These are phyloP conservation scores for Porites divaricata DNA, from an alignment of 92 coral and sea anemone species.

Conservation along the genomic window DNA sequence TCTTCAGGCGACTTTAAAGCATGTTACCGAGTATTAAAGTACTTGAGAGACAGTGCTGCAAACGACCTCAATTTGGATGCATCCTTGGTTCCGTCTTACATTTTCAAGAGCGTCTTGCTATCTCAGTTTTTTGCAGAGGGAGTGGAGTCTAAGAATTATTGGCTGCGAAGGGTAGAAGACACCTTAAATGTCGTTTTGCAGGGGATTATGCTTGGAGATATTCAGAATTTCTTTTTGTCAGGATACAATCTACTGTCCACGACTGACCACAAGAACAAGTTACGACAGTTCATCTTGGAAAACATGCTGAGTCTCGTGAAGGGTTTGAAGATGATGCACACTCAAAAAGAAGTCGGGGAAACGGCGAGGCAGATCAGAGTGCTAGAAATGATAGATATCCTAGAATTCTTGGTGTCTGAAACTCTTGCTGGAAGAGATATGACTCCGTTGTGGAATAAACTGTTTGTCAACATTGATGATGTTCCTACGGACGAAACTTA, in stretches of 20 bases:
- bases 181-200: not conserved
- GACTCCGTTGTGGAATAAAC: conserved; percentile 12
- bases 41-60: conserved; percentile 1
- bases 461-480: conserved; percentile 24
- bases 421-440: conserved; percentile 11
- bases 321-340: not conserved
- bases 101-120: conserved; percentile 2
- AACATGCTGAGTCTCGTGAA: conserved; percentile 13
- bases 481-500: not conserved
- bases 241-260: not conserved
- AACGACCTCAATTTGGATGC: conserved; percentile 2
- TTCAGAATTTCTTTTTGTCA: not conserved
- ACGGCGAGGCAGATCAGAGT: conserved; percentile 16
- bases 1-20: conserved; percentile 11
- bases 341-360: not conserved
- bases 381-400: conserved; percentile 16
- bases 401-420: not conserved
- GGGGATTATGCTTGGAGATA: not conserved
- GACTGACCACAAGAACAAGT: conserved; percentile 16
- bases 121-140: not conserved
- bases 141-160: not conserved
- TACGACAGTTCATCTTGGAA: conserved; percentile 29
- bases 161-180: not conserved
- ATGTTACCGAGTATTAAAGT: conserved; percentile 21
- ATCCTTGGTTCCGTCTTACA: conserved; percentile 28